Conservation (phyloP, 2,797 vertebrate species). For the Columba guinea region DNA sequence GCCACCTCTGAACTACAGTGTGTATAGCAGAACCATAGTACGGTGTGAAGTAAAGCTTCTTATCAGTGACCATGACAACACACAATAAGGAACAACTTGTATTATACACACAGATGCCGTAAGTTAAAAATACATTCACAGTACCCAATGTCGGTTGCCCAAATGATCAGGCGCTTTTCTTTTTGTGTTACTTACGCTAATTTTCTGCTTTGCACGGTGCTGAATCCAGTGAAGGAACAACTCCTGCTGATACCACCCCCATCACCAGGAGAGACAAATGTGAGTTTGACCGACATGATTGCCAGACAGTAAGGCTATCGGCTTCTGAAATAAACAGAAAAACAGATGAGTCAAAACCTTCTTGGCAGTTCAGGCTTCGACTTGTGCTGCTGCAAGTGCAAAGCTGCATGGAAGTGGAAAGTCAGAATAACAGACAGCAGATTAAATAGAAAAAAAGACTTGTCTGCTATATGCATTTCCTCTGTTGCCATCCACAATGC, state of each 20-base stretch:
- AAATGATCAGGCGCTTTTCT: background rate
- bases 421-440: background rate
- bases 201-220: constrained; percentile 80
- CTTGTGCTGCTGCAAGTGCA: background rate
- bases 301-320: background rate
- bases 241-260: constrained; percentile 85
- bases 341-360: background rate
- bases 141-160: background rate
- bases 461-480: constrained; percentile 51
- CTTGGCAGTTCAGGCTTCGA: background rate
- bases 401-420: background rate
- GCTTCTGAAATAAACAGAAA: constrained; percentile 50
- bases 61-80: background rate
- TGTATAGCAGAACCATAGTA: background rate
- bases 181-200: constrained; percentile 77
- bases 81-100: background rate
- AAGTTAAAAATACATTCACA: background rate
- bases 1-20: background rate
- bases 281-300: constrained; percentile 93
- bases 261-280: constrained; percentile 85
- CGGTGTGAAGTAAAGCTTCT: background rate
- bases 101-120: too few relatives aligned
- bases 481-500: background rate
- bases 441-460: background rate
- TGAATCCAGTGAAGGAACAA: constrained; percentile 91